Percentiles rank a stretch among this genome's conserved stretches.
Conservation (phyloP, 2,113 vertebrate genomes). For the Cromileptes altivelis region DNA sequence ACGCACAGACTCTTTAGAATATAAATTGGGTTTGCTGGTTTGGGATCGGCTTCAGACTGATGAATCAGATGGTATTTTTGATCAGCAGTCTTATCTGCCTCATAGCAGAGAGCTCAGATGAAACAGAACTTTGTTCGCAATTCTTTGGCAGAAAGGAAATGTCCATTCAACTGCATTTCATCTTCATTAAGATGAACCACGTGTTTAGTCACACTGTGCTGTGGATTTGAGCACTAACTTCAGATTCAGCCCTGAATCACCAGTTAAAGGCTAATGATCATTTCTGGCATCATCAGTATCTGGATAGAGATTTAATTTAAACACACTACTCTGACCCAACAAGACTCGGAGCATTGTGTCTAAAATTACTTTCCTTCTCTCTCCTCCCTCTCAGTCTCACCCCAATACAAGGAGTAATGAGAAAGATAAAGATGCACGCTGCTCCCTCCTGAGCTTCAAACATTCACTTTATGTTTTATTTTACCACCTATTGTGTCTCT, state of each 20-base stretch:
- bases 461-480: conserved; percentile 33
- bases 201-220: background rate
- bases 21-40: background rate
- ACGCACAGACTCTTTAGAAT: background rate
- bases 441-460: conserved; percentile 23
- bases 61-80: conserved; percentile 15
- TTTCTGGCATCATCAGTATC: conserved; percentile 36
- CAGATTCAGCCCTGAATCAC: conserved; percentile 24
- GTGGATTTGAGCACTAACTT: background rate
- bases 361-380: conserved; percentile 45
- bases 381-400: conserved; percentile 24
- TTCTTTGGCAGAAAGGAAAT: background rate
- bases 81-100: background rate
- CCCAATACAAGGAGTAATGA: conserved; percentile 3
- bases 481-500: conserved; percentile 28
- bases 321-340: conserved; percentile 35
- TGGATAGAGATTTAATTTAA: conserved; percentile 36
- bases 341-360: conserved; percentile 30
- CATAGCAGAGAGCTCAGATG: background rate
- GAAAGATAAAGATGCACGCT: conserved; percentile 16
- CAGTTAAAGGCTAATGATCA: conserved; percentile 22
- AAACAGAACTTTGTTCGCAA: conserved; percentile 12
- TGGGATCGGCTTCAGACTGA: background rate
- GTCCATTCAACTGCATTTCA: background rate
- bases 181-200: background rate